A percentile compares a stretch with the other conserved stretches of the same genome.
Evolutionary conservation across 2,113 vertebrate genomes (phyloP).

Genomic region (Brachionichthys hirsutus): DNA sequence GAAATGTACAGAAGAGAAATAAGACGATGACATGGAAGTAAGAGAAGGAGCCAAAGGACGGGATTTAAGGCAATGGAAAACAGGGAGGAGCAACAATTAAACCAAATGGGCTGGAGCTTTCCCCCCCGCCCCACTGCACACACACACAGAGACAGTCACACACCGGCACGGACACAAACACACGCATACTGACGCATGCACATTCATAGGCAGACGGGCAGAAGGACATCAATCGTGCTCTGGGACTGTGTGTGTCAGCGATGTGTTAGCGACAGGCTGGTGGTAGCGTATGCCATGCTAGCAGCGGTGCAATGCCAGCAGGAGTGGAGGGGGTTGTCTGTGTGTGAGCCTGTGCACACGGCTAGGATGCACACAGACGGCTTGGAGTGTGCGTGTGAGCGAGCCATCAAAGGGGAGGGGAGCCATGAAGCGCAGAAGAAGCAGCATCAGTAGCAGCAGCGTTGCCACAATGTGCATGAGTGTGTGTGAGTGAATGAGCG

Average conservation of each 20-base stretch:
- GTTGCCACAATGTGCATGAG: slow-evolving; percentile 56
- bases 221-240: slow-evolving; percentile 60
- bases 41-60: slow-evolving; percentile 44
- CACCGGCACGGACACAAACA: slow-evolving; percentile 36
- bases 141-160: slow-evolving; percentile 7
- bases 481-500: slow-evolving; percentile 51
- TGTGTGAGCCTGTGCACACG: slow-evolving; percentile 54
- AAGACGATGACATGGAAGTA: slow-evolving; percentile 45
- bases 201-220: slow-evolving; percentile 53
- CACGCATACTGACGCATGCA: slow-evolving; percentile 53
- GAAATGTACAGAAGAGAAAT: slow-evolving; percentile 46
- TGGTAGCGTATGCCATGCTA: slow-evolving; percentile 54
- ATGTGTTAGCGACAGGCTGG: slow-evolving; percentile 61
- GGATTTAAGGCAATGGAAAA: slow-evolving; percentile 52
- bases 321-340: slow-evolving; percentile 54
- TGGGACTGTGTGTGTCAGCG: slow-evolving; percentile 50
- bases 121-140: slow-evolving; percentile 33
- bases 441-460: slow-evolving; percentile 45
- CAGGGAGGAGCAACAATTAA: slow-evolving; percentile 66
- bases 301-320: slow-evolving; percentile 60
- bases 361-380: slow-evolving; percentile 67
- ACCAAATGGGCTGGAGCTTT: slow-evolving; percentile 61
- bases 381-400: slow-evolving; percentile 61
- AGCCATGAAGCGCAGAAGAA: slow-evolving; percentile 57
- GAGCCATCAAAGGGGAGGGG: slow-evolving; percentile 70